These are phyloP conservation scores for Rousettus madagascariensis DNA, from an alignment of 2,797 vertebrate species.

Conservation along the genomic window DNA sequence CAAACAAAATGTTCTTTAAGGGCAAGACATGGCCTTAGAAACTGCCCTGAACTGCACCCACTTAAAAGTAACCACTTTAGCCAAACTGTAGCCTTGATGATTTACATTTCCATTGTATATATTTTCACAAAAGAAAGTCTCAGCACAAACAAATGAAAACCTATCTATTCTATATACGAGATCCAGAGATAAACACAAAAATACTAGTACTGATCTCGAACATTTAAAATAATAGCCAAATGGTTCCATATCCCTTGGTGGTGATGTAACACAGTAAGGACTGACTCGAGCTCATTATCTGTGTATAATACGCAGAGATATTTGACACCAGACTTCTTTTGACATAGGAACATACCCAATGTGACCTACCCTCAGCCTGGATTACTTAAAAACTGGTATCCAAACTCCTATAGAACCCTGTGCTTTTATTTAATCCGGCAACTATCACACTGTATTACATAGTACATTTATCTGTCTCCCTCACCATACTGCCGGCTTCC, in stretches of 20 bases:
- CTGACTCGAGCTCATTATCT: background rate
- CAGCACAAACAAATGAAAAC: background rate
- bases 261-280: background rate
- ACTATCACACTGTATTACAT: background rate
- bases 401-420: background rate
- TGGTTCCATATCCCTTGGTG: background rate
- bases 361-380: background rate
- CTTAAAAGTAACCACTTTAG: background rate
- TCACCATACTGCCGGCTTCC: background rate
- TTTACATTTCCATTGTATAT: background rate
- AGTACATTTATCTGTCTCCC: background rate
- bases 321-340: background rate
- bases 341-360: background rate
- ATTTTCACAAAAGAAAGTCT: background rate
- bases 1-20: background rate
- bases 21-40: background rate
- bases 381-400: background rate
- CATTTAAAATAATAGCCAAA: background rate
- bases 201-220: background rate
- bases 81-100: background rate
- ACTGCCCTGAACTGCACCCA: background rate
- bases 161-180: background rate
- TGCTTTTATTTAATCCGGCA: background rate
- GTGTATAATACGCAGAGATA: background rate
- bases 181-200: background rate